Conservation (phyloP, 1,140 invertebrate genomes). For the Pseudomyrmex dendroicus region DNA sequence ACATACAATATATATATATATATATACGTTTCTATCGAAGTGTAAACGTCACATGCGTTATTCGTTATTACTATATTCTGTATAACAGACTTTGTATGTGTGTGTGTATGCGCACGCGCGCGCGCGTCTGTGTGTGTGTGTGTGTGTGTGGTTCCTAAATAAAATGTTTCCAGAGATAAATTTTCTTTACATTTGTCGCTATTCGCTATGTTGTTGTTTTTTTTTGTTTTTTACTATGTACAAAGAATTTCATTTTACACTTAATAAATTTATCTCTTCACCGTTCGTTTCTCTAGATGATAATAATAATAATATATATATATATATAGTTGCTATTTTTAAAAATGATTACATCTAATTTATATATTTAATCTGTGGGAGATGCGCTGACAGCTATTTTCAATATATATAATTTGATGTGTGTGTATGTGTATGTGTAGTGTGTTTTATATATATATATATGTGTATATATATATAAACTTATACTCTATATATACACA, state of each 20-base stretch:
- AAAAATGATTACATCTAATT: constrained; percentile 72
- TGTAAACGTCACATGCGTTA: constrained; percentile 46
- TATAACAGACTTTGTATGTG: constrained; percentile 57
- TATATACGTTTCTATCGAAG: constrained; percentile 33
- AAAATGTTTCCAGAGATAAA: constrained; percentile 61
- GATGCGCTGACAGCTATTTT: constrained; percentile 59
- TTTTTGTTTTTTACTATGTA: constrained; percentile 54
- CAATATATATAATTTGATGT: constrained; percentile 49
- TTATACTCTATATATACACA: constrained; percentile 59
- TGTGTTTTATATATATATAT: constrained; percentile 36
- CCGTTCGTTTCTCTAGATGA: too few relatives aligned
- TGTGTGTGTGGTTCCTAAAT: constrained; percentile 51
- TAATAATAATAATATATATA: too few relatives aligned
- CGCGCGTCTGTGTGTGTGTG: too few relatives aligned
- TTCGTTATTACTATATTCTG: constrained; percentile 37
- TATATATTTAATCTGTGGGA: constrained; percentile 63
- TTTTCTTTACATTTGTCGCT: constrained; percentile 70
- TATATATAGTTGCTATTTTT: constrained; percentile 67
- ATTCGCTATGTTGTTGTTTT: constrained; percentile 43
- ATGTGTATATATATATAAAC: background rate
- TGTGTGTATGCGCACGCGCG: too few relatives aligned
- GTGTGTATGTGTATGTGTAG: constrained; percentile 46
- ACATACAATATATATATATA: too few relatives aligned
- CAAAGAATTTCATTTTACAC: constrained; percentile 66
- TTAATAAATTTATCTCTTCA: constrained; percentile 38